phyloP scores from a whole-genome alignment of 2,113 vertebrate species.

The Gymnorhina tibicen region DNA sequence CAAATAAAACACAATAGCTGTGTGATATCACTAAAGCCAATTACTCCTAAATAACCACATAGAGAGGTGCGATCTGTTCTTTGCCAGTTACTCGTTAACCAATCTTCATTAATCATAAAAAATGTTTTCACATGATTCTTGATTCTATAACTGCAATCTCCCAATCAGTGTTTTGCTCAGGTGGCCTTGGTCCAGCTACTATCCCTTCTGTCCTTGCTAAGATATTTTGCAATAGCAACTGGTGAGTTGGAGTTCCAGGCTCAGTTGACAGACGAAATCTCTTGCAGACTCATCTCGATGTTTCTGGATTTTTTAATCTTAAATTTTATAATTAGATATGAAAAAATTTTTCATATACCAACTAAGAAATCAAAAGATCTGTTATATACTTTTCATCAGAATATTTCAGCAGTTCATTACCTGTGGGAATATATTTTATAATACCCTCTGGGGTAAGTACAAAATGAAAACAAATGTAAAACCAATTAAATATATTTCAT shows the following conservation, averaged over 20 bases:
- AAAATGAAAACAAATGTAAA: neutral
- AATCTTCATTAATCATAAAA: slow-evolving; percentile 55
- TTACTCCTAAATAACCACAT: slow-evolving; percentile 18
- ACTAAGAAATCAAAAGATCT: neutral
- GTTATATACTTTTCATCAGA: neutral
- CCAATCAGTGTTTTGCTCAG: neutral
- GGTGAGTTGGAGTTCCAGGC: neutral
- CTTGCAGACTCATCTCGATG: neutral
- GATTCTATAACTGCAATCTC: slow-evolving; percentile 4
- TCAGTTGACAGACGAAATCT: neutral
- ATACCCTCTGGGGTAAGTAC: neutral
- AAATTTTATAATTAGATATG: neutral
- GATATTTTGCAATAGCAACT: slow-evolving; percentile 17
- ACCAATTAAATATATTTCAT: neutral
- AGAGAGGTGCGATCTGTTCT: slow-evolving; percentile 51
- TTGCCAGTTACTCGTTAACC: slow-evolving; percentile 55
- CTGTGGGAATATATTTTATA: neutral
- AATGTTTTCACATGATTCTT: neutral
- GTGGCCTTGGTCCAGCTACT: neutral
- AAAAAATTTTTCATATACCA: neutral
- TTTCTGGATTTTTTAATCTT: neutral
- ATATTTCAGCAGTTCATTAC: neutral
- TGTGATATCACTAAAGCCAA: slow-evolving; percentile 31
- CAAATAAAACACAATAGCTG: slow-evolving; percentile 27
- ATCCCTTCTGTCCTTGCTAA: neutral